phyloP scores from a whole-genome alignment of 2,113 vertebrate genomes.

The Vicugna pacos region DNA sequence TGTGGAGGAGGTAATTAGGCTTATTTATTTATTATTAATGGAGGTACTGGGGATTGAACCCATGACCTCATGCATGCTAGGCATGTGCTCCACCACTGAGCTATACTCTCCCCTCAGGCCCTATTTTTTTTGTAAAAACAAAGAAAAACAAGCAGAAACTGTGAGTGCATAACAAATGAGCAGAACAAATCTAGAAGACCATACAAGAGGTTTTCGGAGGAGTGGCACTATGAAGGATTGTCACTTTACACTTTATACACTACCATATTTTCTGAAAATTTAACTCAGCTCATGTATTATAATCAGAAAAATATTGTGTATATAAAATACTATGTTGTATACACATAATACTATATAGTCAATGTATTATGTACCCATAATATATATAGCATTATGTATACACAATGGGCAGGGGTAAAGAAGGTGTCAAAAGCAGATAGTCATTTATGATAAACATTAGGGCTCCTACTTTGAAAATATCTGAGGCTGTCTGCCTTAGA shows the following conservation, averaged over 20 bases:
- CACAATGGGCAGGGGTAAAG: neutral
- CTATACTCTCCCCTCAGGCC: neutral
- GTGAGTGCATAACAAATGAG: neutral
- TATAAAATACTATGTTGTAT: neutral
- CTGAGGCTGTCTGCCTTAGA: neutral
- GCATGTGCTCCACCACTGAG: no score
- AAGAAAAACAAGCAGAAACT: neutral
- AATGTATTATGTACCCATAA: neutral
- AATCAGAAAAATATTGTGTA: neutral
- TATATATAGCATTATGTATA: neutral
- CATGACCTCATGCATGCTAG: no score
- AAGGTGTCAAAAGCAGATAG: neutral
- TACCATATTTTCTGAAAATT: neutral
- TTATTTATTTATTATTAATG: no score
- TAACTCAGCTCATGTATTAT: neutral
- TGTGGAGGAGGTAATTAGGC: no score
- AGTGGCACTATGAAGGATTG: neutral
- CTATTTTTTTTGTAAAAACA: neutral
- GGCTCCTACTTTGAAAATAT: neutral
- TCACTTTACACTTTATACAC: neutral
- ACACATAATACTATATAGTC: neutral
- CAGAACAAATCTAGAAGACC: neutral
- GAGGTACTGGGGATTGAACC: no score
- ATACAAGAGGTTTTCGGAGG: neutral
- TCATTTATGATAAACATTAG: neutral